Evolutionary conservation across 2,113 vertebrate genomes (phyloP).

Genomic region (Gasterosteus aculeatus): DNA sequence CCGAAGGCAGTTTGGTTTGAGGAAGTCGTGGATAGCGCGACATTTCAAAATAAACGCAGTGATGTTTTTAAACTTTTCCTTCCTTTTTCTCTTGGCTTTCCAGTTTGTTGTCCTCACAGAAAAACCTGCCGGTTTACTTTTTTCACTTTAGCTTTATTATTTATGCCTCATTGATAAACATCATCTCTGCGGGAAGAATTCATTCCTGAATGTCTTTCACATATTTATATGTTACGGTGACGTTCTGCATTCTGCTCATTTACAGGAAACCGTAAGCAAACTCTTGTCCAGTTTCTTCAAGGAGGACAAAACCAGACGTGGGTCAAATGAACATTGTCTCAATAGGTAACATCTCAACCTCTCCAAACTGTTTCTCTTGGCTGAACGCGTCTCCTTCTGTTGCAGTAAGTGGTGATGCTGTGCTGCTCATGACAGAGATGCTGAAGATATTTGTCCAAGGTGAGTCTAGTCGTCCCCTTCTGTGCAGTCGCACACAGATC

Average conservation of each 20-base stretch:
- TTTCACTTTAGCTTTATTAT: background rate
- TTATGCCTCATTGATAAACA: background rate
- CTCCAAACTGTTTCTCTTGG: background rate
- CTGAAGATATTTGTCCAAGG: slow-evolving; percentile 81
- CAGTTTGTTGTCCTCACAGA: background rate
- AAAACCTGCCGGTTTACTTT: no score
- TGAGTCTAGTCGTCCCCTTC: slow-evolving; percentile 32
- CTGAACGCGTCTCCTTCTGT: slow-evolving; percentile 1
- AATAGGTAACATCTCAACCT: background rate
- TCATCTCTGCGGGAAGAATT: no score
- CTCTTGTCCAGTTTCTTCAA: slow-evolving; percentile 75
- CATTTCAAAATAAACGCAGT: background rate
- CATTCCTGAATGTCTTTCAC: background rate
- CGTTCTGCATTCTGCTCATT: background rate
- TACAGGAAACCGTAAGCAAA: slow-evolving; percentile 77
- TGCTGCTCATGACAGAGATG: slow-evolving; percentile 78
- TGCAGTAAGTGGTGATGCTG: slow-evolving; percentile 75
- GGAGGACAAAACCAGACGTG: slow-evolving; percentile 80
- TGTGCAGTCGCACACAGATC: background rate
- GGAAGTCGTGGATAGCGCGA: background rate
- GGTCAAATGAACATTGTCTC: slow-evolving; percentile 28
- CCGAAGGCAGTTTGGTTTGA: background rate
- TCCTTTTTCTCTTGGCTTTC: no score
- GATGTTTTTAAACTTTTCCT: background rate
- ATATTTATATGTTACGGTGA: no score